A percentile compares a stretch with the other conserved stretches of the same genome.
Evolutionary conservation across 2,113 vertebrate species (phyloP).

Genomic region (Pelobates fuscus): DNA sequence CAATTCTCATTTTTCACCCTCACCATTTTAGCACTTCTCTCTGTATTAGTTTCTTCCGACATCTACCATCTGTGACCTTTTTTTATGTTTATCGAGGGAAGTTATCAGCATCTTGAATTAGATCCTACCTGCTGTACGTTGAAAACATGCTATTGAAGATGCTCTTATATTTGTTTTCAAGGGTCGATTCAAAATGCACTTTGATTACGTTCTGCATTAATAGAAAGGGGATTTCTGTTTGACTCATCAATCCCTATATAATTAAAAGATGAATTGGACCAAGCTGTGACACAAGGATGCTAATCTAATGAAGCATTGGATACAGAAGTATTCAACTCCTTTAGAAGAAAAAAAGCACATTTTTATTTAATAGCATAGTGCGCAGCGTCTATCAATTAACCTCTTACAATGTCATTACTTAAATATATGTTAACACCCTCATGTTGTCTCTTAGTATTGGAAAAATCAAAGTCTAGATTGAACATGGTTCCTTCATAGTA

Average conservation of each 20-base stretch:
- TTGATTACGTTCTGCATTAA: conserved; percentile 36
- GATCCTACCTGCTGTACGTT: conserved; percentile 38
- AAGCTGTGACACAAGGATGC: conserved; percentile 30
- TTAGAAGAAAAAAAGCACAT: conserved; percentile 43
- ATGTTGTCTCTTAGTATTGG: conserved; percentile 52
- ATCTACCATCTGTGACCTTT: conserved; percentile 34
- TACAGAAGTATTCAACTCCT: conserved; percentile 32
- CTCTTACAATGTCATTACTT: conserved; percentile 49
- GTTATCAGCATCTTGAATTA: conserved; percentile 4
- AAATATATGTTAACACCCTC: conserved; percentile 30
- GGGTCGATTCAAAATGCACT: conserved; percentile 33
- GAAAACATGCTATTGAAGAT: conserved; percentile 17
- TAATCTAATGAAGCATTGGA: conserved; percentile 45
- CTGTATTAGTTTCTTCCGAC: conserved; percentile 19
- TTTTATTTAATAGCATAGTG: conserved; percentile 44
- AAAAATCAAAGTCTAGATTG: conserved; percentile 73
- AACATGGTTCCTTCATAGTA: conserved; percentile 73
- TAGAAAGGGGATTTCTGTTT: conserved; percentile 40
- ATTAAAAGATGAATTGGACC: conserved; percentile 50
- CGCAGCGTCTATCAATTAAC: conserved; percentile 50
- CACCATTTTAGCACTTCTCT: conserved; percentile 27
- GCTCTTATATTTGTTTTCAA: conserved; percentile 31
- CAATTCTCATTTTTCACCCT: conserved; percentile 36
- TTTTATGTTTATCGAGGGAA: conserved; percentile 18
- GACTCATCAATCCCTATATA: conserved; percentile 45